Percentiles rank a stretch among this genome's conserved stretches.
Evolutionary conservation across 2,113 vertebrate genomes (phyloP).

Genomic region (Leiothrix lutea): DNA sequence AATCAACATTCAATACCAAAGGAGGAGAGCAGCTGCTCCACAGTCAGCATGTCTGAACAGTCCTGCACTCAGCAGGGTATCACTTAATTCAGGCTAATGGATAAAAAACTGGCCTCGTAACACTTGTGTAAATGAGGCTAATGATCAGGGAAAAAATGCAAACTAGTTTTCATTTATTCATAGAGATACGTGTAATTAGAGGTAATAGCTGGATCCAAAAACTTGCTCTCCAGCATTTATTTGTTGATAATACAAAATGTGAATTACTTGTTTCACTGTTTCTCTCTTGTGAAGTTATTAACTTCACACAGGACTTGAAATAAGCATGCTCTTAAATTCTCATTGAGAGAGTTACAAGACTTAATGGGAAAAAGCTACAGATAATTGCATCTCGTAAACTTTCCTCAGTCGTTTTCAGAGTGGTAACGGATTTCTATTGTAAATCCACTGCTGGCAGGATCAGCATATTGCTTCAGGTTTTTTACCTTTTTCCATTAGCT

Average conservation of each 20-base stretch:
- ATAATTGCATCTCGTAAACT: neutral
- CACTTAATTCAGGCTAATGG: neutral
- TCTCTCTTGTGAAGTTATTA: slow-evolving; percentile 14
- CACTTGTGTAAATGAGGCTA: neutral
- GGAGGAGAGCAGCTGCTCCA: slow-evolving; percentile 51
- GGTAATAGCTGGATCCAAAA: slow-evolving; percentile 36
- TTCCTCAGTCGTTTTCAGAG: neutral
- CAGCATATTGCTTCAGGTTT: neutral
- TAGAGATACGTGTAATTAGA: slow-evolving; percentile 41
- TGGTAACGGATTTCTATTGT: neutral
- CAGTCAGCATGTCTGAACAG: slow-evolving; percentile 43
- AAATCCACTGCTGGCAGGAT: neutral
- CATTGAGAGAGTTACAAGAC: neutral
- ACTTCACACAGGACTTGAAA: slow-evolving; percentile 15
- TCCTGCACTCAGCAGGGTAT: slow-evolving; percentile 29
- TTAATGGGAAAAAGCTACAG: slow-evolving; percentile 12
- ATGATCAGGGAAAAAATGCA: slow-evolving; percentile 33
- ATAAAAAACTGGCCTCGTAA: slow-evolving; percentile 12
- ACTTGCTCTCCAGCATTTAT: slow-evolving; percentile 5
- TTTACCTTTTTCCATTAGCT: neutral
- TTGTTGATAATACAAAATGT: slow-evolving; percentile 15
- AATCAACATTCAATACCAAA: slow-evolving; percentile 34
- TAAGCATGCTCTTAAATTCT: neutral
- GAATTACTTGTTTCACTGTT: neutral
- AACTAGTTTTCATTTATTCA: slow-evolving; percentile 30